Evolutionary conservation across 92 coral and sea anemone species (phyloP).

Genomic region (Parazoanthus darwini): DNA sequence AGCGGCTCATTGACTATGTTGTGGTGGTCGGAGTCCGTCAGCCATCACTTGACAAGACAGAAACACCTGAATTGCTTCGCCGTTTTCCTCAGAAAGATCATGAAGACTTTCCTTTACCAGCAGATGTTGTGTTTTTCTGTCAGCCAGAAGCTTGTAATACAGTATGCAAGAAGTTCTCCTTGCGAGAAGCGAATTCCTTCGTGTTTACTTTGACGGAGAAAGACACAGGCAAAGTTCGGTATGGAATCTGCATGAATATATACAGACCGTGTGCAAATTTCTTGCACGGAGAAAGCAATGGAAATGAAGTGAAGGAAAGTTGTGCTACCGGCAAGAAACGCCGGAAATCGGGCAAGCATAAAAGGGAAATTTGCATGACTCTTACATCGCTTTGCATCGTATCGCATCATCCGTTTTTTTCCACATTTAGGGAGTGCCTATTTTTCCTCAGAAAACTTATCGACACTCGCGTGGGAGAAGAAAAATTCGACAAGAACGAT

Average conservation of each 20-base stretch:
- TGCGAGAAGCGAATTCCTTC: slow-evolving; percentile 96
- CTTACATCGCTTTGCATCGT: slow-evolving; percentile 89
- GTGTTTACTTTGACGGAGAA: slow-evolving; percentile 95
- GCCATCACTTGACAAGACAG: slow-evolving; percentile 87
- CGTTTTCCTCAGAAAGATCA: slow-evolving; percentile 93
- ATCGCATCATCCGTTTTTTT: slow-evolving; percentile 97
- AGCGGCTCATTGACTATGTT: slow-evolving; percentile 88
- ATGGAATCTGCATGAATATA: slow-evolving; percentile 94
- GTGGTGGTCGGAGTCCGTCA: slow-evolving; percentile 97
- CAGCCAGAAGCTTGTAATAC: slow-evolving; percentile 99
- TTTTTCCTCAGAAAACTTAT: slow-evolving; percentile 92
- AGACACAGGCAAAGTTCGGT: slow-evolving; percentile 91
- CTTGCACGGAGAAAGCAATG: slow-evolving; percentile 64
- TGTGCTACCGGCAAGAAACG: slow-evolving; percentile 57
- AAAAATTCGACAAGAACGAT: slow-evolving; percentile 72
- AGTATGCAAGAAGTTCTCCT: slow-evolving; percentile 88
- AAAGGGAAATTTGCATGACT: slow-evolving; percentile 90
- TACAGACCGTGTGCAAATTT: slow-evolving; percentile 93
- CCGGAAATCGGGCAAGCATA: slow-evolving; percentile 55
- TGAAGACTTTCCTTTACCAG: slow-evolving; percentile 89
- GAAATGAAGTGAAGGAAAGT: slow-evolving; percentile 48
- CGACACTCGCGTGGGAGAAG: slow-evolving; percentile 81
- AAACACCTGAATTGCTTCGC: slow-evolving; percentile 88
- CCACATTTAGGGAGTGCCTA: slow-evolving; percentile 98
- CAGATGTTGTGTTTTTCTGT: slow-evolving; percentile 98